Conservation (phyloP, 2,113 vertebrate species). For the Mus spicilegus region DNA sequence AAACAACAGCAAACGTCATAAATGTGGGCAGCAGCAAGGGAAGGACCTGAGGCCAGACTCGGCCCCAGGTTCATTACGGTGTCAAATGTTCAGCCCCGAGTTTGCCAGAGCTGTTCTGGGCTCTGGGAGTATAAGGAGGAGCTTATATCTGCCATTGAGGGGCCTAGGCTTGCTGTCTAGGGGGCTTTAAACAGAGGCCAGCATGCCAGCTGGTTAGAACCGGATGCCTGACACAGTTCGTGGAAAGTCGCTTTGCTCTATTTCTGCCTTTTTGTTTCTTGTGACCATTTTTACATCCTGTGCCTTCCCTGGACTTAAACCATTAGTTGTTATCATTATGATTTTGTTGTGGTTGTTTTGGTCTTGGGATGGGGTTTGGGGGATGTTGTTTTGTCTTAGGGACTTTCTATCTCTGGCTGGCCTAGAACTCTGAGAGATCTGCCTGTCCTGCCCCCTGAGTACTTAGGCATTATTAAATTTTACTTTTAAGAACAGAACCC, state of each 20-base stretch:
- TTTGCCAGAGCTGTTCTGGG: neutral
- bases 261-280: neutral
- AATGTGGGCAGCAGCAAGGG: neutral
- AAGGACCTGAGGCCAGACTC: neutral
- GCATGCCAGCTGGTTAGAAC: neutral
- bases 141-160: no score
- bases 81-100: neutral
- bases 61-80: neutral
- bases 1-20: neutral
- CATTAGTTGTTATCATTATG: neutral
- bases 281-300: neutral
- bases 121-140: neutral
- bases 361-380: neutral
- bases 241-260: neutral
- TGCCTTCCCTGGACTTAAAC: neutral
- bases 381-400: neutral
- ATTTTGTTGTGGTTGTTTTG: neutral
- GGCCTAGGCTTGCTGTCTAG: neutral
- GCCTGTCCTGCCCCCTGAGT: neutral
- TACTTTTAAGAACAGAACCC: neutral
- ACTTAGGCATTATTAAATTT: neutral
- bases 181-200: neutral
- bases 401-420: neutral
- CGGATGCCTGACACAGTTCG: no score
- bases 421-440: neutral